Evolutionary conservation across 2,113 vertebrate genomes (phyloP), one percentile per base, ranked within the genome.

Genomic region (Brevimyrus niger): DNA sequence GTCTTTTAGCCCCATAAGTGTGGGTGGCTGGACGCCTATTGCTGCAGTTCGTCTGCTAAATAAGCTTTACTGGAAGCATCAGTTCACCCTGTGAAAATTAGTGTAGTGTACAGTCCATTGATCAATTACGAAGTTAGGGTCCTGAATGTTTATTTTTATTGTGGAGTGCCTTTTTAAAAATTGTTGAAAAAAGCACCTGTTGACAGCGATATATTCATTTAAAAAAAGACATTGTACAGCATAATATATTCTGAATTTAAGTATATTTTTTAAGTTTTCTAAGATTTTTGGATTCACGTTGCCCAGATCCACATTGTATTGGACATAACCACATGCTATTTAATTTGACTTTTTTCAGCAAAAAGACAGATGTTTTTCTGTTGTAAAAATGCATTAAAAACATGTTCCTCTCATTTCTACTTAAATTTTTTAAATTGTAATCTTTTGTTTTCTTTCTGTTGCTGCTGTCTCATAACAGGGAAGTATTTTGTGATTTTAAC

Each of bases 401-500:
- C 38, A 55, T 5, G 42, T 21, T 44, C 11, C 5, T 83, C 5
- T 61, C 21, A 53, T 83, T 55, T 85, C 80, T 61, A 47, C 19
- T 44, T 76, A n/a, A 76, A 13, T 35, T 47, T 83, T 15, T 84
- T 84, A 1, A 47, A 46, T 23, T 76, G 7, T 48, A 47, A 15
- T 31, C 61, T 47, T 76, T 65, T 51, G 31, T 82, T 82, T 65
- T 55, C 31, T 58, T 3, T 69, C 19, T 42, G 11, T 80, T 76
- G 11, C 47, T 35, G 55, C 47, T 83, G 69, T 58, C 23, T n/a
- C 23, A 61, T 58, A 84, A 84, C 53, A 50, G 35, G 31, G 17
- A 48, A 15, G 85, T 86, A 27, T 83, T 9, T 88, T 51, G 35
- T 19, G 42, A 82, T 90, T 76, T 51, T 91, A 88, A 89, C 47